A percentile compares a stretch with the other conserved stretches of the same genome.
Conservation (phyloP, 2,113 vertebrate species). For the Piprites chloris region DNA sequence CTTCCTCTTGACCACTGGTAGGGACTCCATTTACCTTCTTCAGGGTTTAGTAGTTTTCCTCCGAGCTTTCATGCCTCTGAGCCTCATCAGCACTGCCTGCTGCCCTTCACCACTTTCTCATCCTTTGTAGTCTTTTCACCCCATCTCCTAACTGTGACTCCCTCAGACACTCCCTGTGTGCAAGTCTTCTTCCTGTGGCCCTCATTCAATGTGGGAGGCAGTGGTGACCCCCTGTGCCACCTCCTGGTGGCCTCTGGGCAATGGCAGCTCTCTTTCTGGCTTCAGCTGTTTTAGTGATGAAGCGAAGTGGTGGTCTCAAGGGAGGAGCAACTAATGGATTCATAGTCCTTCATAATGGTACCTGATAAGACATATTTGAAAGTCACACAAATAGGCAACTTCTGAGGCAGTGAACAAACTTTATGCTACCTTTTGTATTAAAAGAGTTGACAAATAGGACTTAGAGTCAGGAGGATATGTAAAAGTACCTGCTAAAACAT, state of each 20-base stretch:
- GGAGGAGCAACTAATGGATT: neutral
- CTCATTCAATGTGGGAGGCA: rapidly evolving
- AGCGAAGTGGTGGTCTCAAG: neutral
- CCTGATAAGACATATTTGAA: neutral
- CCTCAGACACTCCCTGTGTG: neutral
- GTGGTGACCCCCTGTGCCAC: neutral
- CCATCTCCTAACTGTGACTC: neutral
- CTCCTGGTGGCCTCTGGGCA: neutral
- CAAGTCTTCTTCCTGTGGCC: neutral
- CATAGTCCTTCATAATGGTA: neutral
- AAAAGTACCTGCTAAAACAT: too few species aligned
- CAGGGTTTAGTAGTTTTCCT: neutral
- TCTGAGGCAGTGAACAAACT: neutral
- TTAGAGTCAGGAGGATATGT: too few species aligned
- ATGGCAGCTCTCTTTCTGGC: neutral
- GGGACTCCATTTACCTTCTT: neutral
- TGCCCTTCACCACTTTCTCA: neutral
- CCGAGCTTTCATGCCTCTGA: neutral
- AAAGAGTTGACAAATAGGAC: neutral
- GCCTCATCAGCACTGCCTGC: neutral
- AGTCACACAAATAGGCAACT: neutral
- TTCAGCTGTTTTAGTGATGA: neutral
- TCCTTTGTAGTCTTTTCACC: neutral
- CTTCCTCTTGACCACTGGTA: neutral
- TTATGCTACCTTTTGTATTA: neutral